Evolutionary conservation across 1,140 invertebrate species (phyloP).

Genomic region (Heliconius congener): DNA sequence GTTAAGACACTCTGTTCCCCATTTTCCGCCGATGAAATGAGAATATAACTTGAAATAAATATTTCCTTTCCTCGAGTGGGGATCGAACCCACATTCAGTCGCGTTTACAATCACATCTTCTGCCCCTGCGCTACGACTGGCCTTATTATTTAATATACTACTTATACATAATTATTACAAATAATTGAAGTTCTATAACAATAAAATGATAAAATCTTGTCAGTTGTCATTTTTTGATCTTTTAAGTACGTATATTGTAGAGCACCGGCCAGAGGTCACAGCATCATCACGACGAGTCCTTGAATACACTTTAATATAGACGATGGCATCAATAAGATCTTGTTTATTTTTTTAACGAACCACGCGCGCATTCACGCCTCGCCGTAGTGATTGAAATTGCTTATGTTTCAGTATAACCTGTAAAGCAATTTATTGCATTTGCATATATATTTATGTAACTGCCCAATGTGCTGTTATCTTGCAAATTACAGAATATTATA

Average conservation of each 20-base stretch:
- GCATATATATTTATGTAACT: not conserved
- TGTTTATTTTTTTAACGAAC: conserved; percentile 41
- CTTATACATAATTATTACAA: too few relatives aligned
- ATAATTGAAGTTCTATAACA: too few relatives aligned
- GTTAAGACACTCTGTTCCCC: too few relatives aligned
- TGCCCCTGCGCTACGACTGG: too few relatives aligned
- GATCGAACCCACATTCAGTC: too few relatives aligned
- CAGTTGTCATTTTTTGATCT: conserved; percentile 17
- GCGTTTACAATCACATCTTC: too few relatives aligned
- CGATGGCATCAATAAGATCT: conserved; percentile 44
- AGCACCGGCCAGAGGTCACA: conserved; percentile 20
- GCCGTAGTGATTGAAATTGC: conserved; percentile 25
- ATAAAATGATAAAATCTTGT: too few relatives aligned
- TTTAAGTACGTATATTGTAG: conserved; percentile 13
- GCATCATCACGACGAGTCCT: conserved; percentile 28
- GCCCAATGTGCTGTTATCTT: not conserved
- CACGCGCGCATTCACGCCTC: conserved; percentile 16
- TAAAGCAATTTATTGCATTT: not conserved
- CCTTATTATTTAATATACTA: too few relatives aligned
- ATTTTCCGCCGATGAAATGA: too few relatives aligned
- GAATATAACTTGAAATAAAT: too few relatives aligned
- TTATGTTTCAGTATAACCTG: not conserved
- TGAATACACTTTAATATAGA: conserved; percentile 44
- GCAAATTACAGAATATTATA: not conserved
- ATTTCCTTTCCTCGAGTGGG: too few relatives aligned